Conservation (phyloP, 2,113 vertebrate species). For the Ammodytes dubius region DNA sequence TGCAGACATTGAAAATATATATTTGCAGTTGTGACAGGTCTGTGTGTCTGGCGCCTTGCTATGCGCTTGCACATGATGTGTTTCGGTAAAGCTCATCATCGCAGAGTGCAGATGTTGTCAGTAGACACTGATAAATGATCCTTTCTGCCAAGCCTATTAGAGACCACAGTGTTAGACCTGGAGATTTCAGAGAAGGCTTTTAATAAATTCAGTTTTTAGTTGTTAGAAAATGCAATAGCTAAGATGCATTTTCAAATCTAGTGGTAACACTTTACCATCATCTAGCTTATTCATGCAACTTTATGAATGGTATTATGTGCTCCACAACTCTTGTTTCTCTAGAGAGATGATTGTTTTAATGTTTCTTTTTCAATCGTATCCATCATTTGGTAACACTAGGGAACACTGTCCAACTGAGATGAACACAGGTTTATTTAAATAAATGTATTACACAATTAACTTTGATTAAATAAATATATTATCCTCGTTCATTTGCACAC, state of each 20-base stretch:
- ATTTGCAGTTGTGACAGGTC: slow-evolving; percentile 8
- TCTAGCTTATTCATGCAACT: too few species aligned
- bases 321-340: not conserved
- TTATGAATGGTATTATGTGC: not conserved
- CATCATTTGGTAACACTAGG: not conserved
- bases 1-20: slow-evolving; percentile 32
- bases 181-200: not conserved
- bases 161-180: not conserved
- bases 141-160: not conserved
- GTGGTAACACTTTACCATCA: too few species aligned
- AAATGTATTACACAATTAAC: not conserved
- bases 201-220: not conserved
- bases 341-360: not conserved
- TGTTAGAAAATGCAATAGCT: not conserved
- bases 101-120: slow-evolving; percentile 15
- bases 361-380: not conserved
- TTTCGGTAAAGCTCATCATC: slow-evolving; percentile 12
- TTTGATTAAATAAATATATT: not conserved
- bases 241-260: not conserved
- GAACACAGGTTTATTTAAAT: too few species aligned
- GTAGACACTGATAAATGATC: not conserved
- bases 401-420: not conserved
- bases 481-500: not conserved
- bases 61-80: slow-evolving; percentile 11
- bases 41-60: not conserved